phyloP scores from a whole-genome alignment of 2,797 vertebrate genomes.

The Periparus ater region DNA sequence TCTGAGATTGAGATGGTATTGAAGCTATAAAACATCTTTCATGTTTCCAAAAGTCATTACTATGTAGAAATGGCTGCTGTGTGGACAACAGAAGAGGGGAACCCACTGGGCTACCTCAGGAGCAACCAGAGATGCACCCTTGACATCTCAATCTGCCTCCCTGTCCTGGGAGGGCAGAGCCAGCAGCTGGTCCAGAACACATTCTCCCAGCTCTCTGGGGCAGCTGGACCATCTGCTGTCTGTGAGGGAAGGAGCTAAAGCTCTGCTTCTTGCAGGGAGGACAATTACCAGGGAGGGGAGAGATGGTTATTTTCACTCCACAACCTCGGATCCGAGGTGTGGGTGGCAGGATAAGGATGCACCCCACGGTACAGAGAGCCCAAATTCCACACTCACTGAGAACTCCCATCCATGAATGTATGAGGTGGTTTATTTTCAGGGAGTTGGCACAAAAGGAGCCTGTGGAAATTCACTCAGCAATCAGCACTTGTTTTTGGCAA shows the following conservation, averaged over 20 bases:
- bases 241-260: not conserved
- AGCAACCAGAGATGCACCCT: not conserved
- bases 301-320: not conserved
- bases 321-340: fast-evolving
- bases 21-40: not conserved
- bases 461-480: constrained; percentile 46
- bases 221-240: not conserved
- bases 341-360: not conserved
- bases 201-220: not conserved
- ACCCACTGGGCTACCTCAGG: not conserved
- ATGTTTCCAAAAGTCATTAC: not conserved
- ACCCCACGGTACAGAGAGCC: not conserved
- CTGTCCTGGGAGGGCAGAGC: not conserved
- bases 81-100: not conserved
- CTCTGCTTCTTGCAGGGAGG: not conserved
- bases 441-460: not conserved
- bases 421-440: not conserved
- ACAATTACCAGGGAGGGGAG: fast-evolving
- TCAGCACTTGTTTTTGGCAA: not conserved
- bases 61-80: not conserved
- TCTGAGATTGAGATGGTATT: not conserved
- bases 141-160: not conserved
- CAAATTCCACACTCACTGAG: not conserved
- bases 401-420: not conserved
- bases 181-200: not conserved